phyloP scores from a whole-genome alignment of 2,797 vertebrate species.

The Heterohyrax brucei region DNA sequence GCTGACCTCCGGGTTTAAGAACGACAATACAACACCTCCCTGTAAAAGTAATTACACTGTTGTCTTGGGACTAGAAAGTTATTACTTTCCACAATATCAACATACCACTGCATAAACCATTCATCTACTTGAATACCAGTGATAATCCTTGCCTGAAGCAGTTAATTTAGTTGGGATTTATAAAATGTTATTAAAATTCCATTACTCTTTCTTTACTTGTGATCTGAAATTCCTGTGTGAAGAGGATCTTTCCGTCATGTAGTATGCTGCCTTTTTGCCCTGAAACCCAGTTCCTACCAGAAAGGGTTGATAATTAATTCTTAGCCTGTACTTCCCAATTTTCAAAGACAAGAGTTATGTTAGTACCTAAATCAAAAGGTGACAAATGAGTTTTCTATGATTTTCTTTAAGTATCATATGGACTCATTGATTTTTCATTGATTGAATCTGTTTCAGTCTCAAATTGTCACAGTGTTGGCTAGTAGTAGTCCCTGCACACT shows the following conservation, averaged over 20 bases:
- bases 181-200: constrained; percentile 21
- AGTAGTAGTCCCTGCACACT: neutral
- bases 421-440: constrained; percentile 59
- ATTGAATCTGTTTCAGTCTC: constrained; percentile 38
- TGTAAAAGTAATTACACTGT: neutral
- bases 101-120: neutral
- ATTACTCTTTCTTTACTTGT: neutral
- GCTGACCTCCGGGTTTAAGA: neutral
- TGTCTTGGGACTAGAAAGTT: neutral
- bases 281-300: constrained; percentile 16
- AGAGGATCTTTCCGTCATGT: neutral
- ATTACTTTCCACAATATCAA: neutral
- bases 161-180: constrained; percentile 56
- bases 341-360: constrained; percentile 44
- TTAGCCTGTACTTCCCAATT: constrained; percentile 31
- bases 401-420: constrained; percentile 49
- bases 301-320: neutral
- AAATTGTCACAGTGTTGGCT: neutral
- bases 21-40: neutral
- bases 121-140: neutral
- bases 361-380: constrained; percentile 54
- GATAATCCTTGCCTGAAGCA: constrained; percentile 27
- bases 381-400: constrained; percentile 33
- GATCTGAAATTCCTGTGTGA: neutral
- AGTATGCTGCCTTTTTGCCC: neutral